Conservation (phyloP, 2,797 vertebrate species). For the Aulostomus chinensis region DNA sequence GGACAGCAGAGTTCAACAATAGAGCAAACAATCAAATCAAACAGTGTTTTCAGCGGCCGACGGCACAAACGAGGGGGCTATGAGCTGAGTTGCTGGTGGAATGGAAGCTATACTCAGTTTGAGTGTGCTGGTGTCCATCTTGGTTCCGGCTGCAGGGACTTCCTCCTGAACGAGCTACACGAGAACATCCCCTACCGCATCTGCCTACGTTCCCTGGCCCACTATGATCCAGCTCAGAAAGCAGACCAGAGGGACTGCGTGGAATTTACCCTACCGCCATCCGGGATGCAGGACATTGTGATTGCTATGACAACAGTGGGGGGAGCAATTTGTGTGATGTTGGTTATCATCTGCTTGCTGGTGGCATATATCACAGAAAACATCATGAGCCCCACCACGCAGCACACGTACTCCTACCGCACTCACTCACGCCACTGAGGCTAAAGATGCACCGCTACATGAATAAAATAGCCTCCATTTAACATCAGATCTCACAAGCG, state of each 20-base stretch:
- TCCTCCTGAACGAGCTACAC: conserved; percentile 89
- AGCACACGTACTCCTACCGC: conserved; percentile 72
- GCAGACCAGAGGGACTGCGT: conserved; percentile 82
- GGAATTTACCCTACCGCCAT: conserved; percentile 88
- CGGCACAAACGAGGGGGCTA: conserved; percentile 78
- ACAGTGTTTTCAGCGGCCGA: conserved; percentile 67
- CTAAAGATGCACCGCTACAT: conserved; percentile 11
- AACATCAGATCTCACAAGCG: conserved; percentile 17
- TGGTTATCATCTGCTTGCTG: conserved; percentile 96
- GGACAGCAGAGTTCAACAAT: conserved; percentile 6
- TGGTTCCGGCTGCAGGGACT: conserved; percentile 89
- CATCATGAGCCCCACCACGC: conserved; percentile 87
- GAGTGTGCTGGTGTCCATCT: conserved; percentile 90
- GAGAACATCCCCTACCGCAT: conserved; percentile 92
- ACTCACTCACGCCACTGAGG: conserved; percentile 68
- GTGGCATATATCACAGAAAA: conserved; percentile 99
- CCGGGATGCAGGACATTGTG: conserved; percentile 94
- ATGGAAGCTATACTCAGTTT: conserved; percentile 93
- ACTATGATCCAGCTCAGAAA: conserved; percentile 60
- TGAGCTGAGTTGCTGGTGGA: conserved; percentile 93
- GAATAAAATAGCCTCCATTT: conserved; percentile 1
- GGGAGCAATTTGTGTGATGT: conserved; percentile 97
- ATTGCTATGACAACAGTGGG: conserved; percentile 98
- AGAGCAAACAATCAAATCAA: conserved; percentile 17
- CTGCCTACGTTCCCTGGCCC: conserved; percentile 82